Percentiles rank a stretch among this genome's conserved stretches.
Conservation (phyloP, 2,888 invertebrate genomes). For the Thecophora atra region DNA sequence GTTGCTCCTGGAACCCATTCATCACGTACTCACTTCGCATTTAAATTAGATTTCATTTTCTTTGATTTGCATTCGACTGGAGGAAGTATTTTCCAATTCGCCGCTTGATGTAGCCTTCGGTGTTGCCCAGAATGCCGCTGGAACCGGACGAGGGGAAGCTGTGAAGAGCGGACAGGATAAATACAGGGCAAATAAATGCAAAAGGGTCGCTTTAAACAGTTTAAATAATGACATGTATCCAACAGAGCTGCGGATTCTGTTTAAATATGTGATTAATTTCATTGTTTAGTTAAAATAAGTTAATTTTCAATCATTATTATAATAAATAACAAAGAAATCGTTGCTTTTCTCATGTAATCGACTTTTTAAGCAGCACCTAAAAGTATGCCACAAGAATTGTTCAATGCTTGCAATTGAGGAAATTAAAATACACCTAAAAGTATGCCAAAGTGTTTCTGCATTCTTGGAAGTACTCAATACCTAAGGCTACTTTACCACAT, state of each 20-base stretch:
- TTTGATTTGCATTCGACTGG: constrained; percentile 23
- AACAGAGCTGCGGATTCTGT: too few relatives aligned
- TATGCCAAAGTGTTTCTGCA: neutral
- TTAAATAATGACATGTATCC: too few relatives aligned
- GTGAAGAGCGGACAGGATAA: too few relatives aligned
- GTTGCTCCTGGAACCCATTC: neutral
- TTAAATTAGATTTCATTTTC: constrained; percentile 31
- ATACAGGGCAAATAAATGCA: too few relatives aligned
- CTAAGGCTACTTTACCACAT: neutral
- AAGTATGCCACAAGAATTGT: neutral
- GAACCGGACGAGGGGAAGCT: too few relatives aligned
- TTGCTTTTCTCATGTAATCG: too few relatives aligned
- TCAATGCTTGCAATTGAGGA: neutral
- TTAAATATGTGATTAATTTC: too few relatives aligned
- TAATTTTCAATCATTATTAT: too few relatives aligned
- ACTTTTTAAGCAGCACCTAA: neutral
- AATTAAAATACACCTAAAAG: constrained; percentile 18
- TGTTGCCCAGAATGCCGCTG: neutral
- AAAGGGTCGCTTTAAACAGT: too few relatives aligned
- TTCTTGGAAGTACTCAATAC: constrained; percentile 19
- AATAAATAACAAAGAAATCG: too few relatives aligned
- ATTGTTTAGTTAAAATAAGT: too few relatives aligned
- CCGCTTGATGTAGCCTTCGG: neutral
- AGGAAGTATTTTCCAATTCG: constrained; percentile 16
- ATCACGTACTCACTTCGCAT: constrained; percentile 27